Percentiles rank a stretch among this genome's conserved stretches.
Evolutionary conservation across 2,797 vertebrate species (phyloP).

Genomic region (Microchirus variegatus): DNA sequence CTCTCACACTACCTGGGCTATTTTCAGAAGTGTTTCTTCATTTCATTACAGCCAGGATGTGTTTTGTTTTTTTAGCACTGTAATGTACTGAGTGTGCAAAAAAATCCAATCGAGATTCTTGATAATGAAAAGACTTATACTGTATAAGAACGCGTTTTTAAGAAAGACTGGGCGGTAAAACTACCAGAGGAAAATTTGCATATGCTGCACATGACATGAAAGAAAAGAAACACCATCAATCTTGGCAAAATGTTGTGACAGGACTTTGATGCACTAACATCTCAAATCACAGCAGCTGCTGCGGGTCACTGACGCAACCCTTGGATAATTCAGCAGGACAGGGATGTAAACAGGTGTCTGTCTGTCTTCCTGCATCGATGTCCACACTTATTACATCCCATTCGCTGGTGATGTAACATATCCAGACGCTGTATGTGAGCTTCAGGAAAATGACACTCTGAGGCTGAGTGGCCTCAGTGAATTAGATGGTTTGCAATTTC

Average conservation of each 20-base stretch:
- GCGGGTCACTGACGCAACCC: constrained; percentile 47
- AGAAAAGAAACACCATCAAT: constrained; percentile 10
- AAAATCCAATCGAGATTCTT: constrained; percentile 5
- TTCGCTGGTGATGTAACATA: constrained; percentile 40
- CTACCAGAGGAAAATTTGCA: too few relatives aligned
- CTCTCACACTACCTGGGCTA: constrained; percentile 49
- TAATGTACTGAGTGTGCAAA: constrained; percentile 31
- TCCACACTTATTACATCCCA: constrained; percentile 30
- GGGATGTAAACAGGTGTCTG: constrained; percentile 18
- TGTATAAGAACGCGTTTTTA: too few relatives aligned
- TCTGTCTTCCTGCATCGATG: constrained; percentile 43
- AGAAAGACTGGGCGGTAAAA: too few relatives aligned
- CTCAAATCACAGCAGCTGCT: constrained; percentile 14
- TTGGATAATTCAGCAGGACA: constrained; percentile 46
- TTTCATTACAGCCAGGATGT: constrained; percentile 11
- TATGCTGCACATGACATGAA: too few relatives aligned
- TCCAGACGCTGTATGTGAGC: constrained; percentile 25
- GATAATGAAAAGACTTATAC: not conserved
- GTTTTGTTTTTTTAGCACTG: not conserved
- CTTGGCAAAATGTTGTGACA: constrained; percentile 21
- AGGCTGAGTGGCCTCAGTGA: constrained; percentile 28
- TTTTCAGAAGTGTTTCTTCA: constrained; percentile 31
- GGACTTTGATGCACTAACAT: constrained; percentile 43
- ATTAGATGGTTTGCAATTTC: constrained; percentile 44
- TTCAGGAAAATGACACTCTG: constrained; percentile 32